Evolutionary conservation across 2,888 invertebrate species (phyloP).

Genomic region (Phymatocera aterrima): DNA sequence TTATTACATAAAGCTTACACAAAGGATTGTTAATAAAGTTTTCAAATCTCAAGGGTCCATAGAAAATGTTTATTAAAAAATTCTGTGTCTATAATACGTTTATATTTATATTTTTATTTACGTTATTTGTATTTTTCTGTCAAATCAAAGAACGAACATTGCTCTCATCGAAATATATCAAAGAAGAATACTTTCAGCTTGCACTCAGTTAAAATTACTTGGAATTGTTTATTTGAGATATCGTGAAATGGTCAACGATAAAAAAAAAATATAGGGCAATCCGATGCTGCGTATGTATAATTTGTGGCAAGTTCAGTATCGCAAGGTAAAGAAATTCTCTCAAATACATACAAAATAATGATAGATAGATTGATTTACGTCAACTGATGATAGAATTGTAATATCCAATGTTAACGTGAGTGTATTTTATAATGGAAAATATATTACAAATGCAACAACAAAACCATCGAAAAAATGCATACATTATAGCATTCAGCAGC

Average conservation of each 20-base stretch:
- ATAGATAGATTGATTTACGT: background rate
- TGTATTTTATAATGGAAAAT: too few relatives aligned
- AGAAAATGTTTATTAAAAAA: background rate
- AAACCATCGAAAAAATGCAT: background rate
- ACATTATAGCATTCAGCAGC: background rate
- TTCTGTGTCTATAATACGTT: too few relatives aligned
- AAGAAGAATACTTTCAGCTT: too few relatives aligned
- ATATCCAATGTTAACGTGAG: background rate
- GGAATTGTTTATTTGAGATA: too few relatives aligned
- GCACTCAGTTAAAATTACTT: too few relatives aligned
- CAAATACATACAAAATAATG: background rate
- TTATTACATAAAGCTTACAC: background rate
- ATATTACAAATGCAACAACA: background rate
- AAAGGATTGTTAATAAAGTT: background rate
- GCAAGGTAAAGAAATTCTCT: background rate
- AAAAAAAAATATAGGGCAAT: background rate
- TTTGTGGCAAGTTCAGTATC: background rate
- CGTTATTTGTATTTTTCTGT: background rate
- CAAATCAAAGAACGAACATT: background rate
- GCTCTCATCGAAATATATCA: too few relatives aligned
- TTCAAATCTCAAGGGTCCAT: background rate
- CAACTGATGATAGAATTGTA: background rate
- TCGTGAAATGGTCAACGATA: background rate
- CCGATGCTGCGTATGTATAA: background rate
- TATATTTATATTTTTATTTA: background rate